Evolutionary conservation across 2,888 invertebrate genomes (phyloP), one percentile per base, ranked within the genome.

Genomic region (Philereme transversata): DNA sequence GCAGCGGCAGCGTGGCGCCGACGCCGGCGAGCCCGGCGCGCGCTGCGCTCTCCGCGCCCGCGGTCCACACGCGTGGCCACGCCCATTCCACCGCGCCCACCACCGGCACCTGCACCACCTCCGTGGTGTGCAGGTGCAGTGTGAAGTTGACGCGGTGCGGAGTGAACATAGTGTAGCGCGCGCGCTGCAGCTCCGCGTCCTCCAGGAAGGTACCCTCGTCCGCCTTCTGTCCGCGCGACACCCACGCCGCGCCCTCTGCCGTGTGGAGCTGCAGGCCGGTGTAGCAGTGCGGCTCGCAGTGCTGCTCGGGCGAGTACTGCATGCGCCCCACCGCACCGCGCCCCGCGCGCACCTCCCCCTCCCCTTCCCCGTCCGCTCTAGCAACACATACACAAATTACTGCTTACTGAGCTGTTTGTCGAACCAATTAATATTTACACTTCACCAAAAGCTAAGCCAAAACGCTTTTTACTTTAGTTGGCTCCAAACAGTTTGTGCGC

Each of bases 201-300:
- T 46, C 57, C 51, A 35, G 62, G 51, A 63, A 52, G 67, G 47
- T 52, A 6, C 4, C 45, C 22, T 7, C 45, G 43, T 8, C 48
- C 43, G 41, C 6, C 50, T 36, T 8, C 46, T 63, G 51, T 61
- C 60, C 56, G 51, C 57, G 55, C 67, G 52, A 60, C 62, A 48
- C 54, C 69, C 60, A 58, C 65, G 55, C 58, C 68, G 53, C 64
- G 59, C 67, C 64, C 52, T 54, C 73, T 65, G 47, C 60, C 51
- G 94, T 90, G 72, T 94, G 93, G 22, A 95, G 83, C 54, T 94
- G 93, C 64, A 97, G 93, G 7, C 97, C 97, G 46, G 96, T 93
- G 88, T 97, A 97, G 87, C 97, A 97, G 76, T 94, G 90, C 49
- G 95, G 94, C 68, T 86, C 93, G 87, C 98, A 98, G 61, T 94